These are phyloP conservation scores for Halisarca cf. caerulea DNA, from an alignment of 37 sponge, comb jelly and placozoan species.

Conservation along the genomic window DNA sequence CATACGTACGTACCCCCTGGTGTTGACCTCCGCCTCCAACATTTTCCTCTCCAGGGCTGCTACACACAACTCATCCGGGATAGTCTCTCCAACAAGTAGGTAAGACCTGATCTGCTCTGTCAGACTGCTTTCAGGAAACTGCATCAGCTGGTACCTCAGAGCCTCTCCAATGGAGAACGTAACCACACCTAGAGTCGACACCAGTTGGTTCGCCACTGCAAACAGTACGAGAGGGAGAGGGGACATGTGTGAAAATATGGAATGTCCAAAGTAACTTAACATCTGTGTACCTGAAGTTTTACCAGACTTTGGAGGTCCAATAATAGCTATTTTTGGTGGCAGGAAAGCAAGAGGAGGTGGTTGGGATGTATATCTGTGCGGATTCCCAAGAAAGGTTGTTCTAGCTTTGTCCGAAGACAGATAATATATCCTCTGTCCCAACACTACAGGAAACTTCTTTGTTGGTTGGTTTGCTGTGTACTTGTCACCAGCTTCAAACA, in stretches of 20 bases:
- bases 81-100: conserved; percentile 69
- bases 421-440: conserved; percentile 68
- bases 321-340: conserved; percentile 78
- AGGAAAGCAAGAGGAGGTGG: conserved; percentile 58
- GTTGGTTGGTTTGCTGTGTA: neutral
- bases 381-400: conserved; percentile 73
- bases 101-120: conserved; percentile 66
- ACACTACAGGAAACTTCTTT: conserved; percentile 71
- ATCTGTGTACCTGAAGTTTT: conserved; percentile 78
- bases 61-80: conserved; percentile 90
- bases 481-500: neutral
- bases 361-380: conserved; percentile 63
- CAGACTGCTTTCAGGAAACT: conserved; percentile 74
- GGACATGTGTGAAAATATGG: too few species aligned
- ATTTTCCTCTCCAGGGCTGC: conserved; percentile 79
- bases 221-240: too few species aligned
- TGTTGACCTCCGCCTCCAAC: conserved; percentile 79
- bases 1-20: conserved; percentile 78
- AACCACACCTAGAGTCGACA: conserved; percentile 75
- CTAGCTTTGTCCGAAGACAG: conserved; percentile 56
- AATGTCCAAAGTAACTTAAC: neutral
- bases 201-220: conserved; percentile 80
- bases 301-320: conserved; percentile 95
- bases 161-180: conserved; percentile 86
- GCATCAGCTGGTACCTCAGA: conserved; percentile 62